Percentiles rank a stretch among this genome's conserved stretches.
These are phyloP conservation scores for Helleia helle DNA, from an alignment of 2,888 invertebrate species.

Conservation along the genomic window DNA sequence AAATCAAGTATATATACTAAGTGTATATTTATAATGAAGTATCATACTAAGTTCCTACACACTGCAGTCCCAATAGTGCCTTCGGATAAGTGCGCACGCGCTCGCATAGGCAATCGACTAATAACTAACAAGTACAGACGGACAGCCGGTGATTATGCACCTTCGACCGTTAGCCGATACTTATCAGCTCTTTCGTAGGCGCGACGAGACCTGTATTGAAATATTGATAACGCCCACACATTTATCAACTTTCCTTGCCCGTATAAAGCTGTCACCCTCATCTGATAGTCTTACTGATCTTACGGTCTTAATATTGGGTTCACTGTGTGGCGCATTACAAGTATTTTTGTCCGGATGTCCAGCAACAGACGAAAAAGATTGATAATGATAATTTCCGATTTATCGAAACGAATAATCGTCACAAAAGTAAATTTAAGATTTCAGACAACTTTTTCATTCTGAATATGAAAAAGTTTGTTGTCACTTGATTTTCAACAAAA, in stretches of 20 bases:
- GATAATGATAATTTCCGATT: too few relatives aligned
- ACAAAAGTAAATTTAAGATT: too few relatives aligned
- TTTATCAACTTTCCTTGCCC: not conserved
- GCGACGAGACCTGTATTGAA: constrained; percentile 16
- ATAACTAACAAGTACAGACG: constrained; percentile 27
- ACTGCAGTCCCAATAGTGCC: constrained; percentile 17
- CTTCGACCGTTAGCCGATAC: constrained; percentile 22
- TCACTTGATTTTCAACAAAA: too few relatives aligned
- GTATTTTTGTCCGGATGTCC: too few relatives aligned
- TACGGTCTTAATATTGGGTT: too few relatives aligned
- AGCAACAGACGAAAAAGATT: too few relatives aligned
- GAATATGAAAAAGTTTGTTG: too few relatives aligned
- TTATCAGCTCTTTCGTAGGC: constrained; percentile 14
- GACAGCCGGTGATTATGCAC: constrained; percentile 27
- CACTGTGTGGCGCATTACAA: too few relatives aligned
- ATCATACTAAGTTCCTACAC: constrained; percentile 11
- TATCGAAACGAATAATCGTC: too few relatives aligned
- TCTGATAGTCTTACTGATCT: not conserved
- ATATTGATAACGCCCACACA: constrained; percentile 17
- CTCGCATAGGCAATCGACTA: constrained; percentile 25
- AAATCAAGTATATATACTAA: too few relatives aligned
- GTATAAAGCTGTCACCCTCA: not conserved
- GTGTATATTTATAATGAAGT: too few relatives aligned
- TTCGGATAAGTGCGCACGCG: constrained; percentile 25
- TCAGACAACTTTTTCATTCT: too few relatives aligned